These are phyloP conservation scores for Hymenopus coronatus DNA, from an alignment of 2,888 invertebrate species.

Conservation along the genomic window DNA sequence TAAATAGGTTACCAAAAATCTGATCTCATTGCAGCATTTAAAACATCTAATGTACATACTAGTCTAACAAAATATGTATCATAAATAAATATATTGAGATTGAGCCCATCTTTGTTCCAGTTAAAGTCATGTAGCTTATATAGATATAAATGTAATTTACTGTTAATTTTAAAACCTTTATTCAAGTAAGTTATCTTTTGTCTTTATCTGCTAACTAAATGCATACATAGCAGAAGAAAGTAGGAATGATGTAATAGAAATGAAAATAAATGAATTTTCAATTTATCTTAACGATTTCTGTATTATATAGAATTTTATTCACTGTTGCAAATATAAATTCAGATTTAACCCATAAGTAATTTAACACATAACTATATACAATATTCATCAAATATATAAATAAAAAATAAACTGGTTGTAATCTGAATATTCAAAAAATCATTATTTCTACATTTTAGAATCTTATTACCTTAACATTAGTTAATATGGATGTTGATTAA, in stretches of 20 bases:
- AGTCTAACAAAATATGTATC: not conserved
- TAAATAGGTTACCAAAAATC: not conserved
- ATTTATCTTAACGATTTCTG: not conserved
- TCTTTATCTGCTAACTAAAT: not conserved
- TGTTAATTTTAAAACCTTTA: not conserved
- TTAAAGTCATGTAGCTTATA: not conserved
- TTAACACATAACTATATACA: not conserved
- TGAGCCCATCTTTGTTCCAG: not conserved
- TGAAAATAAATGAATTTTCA: not conserved
- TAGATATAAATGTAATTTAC: not conserved
- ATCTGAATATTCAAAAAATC: not conserved
- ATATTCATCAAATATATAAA: not conserved
- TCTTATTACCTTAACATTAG: not conserved
- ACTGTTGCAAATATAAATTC: not conserved
- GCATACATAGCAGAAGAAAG: not conserved
- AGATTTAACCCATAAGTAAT: not conserved
- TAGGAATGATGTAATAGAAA: not conserved
- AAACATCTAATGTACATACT: not conserved
- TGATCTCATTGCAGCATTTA: not conserved
- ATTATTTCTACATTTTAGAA: not conserved
- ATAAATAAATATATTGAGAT: not conserved
- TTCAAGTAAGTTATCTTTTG: not conserved
- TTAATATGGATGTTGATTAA: not conserved
- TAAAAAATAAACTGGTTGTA: not conserved
- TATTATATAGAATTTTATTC: not conserved